Evolutionary conservation across 2,888 invertebrate species (phyloP).

Genomic region (Limenitis arthemis): DNA sequence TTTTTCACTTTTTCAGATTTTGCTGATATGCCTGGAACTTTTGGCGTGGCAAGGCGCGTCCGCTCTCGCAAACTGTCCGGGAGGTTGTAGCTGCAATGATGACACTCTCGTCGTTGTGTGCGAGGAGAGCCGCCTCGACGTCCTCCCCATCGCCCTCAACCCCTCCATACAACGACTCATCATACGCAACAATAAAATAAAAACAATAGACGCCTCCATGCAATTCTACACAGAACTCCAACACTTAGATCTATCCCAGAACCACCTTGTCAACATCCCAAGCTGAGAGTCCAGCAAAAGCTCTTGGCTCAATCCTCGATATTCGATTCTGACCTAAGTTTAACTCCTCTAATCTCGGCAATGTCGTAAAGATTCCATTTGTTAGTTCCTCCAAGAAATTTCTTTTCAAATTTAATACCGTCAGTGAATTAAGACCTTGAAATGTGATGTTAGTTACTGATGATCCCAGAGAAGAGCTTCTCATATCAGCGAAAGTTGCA

Average conservation of each 20-base stretch:
- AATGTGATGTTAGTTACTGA: slow-evolving; percentile 86
- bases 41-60: slow-evolving; percentile 48
- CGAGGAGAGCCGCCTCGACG: slow-evolving; percentile 88
- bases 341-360: slow-evolving; percentile 85
- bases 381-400: slow-evolving; percentile 87
- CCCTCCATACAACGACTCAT: slow-evolving; percentile 90
- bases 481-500: slow-evolving; percentile 85
- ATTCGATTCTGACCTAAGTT: slow-evolving; percentile 91
- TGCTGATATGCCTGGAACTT: slow-evolving; percentile 50
- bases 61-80: slow-evolving; percentile 86
- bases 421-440: slow-evolving; percentile 81
- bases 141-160: slow-evolving; percentile 91
- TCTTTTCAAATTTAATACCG: slow-evolving; percentile 84
- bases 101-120: slow-evolving; percentile 90
- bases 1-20: slow-evolving; percentile 48
- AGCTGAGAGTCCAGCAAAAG: slow-evolving; percentile 83
- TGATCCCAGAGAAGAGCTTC: slow-evolving; percentile 85
- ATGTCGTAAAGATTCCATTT: slow-evolving; percentile 79
- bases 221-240: slow-evolving; percentile 91
- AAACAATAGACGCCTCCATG: slow-evolving; percentile 90
- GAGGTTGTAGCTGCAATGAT: slow-evolving; percentile 90
- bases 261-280: slow-evolving; percentile 72
- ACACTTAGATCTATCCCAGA: slow-evolving; percentile 87
- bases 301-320: slow-evolving; percentile 81
- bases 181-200: slow-evolving; percentile 88